phyloP scores from a whole-genome alignment of 2,888 invertebrate species.

The Steinernema hermaphroditum region DNA sequence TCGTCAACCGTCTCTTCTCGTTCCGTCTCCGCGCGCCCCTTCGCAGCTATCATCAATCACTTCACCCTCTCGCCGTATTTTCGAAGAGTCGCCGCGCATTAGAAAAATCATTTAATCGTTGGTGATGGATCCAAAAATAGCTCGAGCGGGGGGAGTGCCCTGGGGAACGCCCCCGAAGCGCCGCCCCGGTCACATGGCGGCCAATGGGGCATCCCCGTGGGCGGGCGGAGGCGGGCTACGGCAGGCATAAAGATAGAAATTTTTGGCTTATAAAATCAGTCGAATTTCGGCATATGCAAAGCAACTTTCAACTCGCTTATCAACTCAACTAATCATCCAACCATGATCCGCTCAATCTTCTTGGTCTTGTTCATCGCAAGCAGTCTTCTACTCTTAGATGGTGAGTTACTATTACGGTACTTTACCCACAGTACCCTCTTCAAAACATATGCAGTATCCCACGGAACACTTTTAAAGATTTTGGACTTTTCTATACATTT shows the following conservation, averaged over 20 bases:
- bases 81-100: constrained; percentile 22
- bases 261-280: constrained; percentile 23
- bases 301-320: background rate
- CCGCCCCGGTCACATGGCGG: background rate
- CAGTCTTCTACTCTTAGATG: constrained; percentile 1
- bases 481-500: no score
- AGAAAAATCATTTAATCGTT: constrained; percentile 30
- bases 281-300: constrained; percentile 21
- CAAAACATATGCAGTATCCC: no score
- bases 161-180: constrained; percentile 21
- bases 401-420: constrained; percentile 24
- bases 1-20: no score
- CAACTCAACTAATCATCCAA: constrained; percentile 21
- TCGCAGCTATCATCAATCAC: no score
- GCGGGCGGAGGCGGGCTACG: background rate
- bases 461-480: no score
- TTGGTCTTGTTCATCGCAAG: constrained; percentile 18
- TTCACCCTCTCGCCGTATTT: constrained; percentile 25
- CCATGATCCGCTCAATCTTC: constrained; percentile 23
- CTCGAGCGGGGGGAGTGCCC: background rate
- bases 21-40: no score
- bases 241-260: constrained; percentile 16
- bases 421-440: no score
- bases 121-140: constrained; percentile 29
- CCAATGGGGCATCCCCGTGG: background rate